Conservation (phyloP, 2,888 invertebrate species). For the Pyrgus malvae region DNA sequence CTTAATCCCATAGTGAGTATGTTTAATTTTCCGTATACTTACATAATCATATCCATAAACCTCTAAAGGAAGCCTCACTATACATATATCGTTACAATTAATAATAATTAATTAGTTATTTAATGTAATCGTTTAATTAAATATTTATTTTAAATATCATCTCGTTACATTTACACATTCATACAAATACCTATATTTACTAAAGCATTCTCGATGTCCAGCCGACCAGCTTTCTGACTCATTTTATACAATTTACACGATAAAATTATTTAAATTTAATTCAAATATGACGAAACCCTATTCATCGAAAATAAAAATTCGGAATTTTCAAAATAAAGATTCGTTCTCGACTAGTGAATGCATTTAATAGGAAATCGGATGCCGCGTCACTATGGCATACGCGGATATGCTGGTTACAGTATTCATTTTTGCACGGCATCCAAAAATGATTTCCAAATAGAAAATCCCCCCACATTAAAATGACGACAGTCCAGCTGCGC, state of each 20-base stretch:
- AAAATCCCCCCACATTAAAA: background rate
- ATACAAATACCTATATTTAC: slow-evolving; percentile 65
- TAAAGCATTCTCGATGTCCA: slow-evolving; percentile 72
- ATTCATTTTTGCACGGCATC: background rate
- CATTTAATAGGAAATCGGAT: slow-evolving; percentile 12
- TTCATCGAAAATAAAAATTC: slow-evolving; percentile 7
- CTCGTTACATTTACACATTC: slow-evolving; percentile 72
- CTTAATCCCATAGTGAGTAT: slow-evolving; percentile 70
- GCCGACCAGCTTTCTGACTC: slow-evolving; percentile 49
- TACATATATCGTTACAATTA: slow-evolving; percentile 56
- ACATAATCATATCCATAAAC: slow-evolving; percentile 74
- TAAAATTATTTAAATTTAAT: slow-evolving; percentile 13
- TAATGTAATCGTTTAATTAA: slow-evolving; percentile 56
- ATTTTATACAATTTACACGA: slow-evolving; percentile 47
- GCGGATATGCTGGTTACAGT: too few species aligned
- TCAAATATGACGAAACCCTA: slow-evolving; percentile 24
- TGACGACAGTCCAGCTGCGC: slow-evolving; percentile 19
- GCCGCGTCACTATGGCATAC: background rate
- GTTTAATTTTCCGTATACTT: slow-evolving; percentile 76
- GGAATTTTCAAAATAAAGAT: slow-evolving; percentile 19
- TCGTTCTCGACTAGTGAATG: slow-evolving; percentile 26
- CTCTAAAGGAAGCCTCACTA: slow-evolving; percentile 80
- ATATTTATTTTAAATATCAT: slow-evolving; percentile 68
- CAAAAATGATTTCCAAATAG: background rate
- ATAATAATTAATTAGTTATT: slow-evolving; percentile 33